Conservation (phyloP, 2,797 vertebrate genomes). For the Limnodromus scolopaceus region DNA sequence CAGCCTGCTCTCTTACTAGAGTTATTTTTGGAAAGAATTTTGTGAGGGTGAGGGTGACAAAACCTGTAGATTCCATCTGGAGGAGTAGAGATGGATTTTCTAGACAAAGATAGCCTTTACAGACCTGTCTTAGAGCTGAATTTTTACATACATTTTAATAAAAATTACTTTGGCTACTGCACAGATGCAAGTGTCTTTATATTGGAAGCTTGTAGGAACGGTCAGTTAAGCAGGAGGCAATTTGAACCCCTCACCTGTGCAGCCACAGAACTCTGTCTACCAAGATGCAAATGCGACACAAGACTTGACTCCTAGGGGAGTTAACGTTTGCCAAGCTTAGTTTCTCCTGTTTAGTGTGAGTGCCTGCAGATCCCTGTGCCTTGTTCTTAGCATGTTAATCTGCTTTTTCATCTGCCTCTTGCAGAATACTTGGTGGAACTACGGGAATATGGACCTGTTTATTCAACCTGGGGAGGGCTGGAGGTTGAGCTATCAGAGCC, state of each 20-base stretch:
- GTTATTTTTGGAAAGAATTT: neutral
- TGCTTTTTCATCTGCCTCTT: neutral
- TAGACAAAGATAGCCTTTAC: neutral
- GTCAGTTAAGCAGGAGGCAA: neutral
- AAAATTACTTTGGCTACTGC: neutral
- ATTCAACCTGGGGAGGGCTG: conserved; percentile 89
- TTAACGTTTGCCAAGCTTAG: neutral
- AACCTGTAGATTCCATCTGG: neutral
- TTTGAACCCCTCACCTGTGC: neutral
- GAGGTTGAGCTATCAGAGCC: conserved; percentile 89
- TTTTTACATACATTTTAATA: neutral
- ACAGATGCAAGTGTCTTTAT: neutral
- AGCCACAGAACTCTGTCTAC: neutral
- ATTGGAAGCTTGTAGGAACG: neutral
- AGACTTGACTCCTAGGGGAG: neutral
- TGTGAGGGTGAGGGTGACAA: neutral
- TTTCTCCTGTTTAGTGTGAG: neutral
- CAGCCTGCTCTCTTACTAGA: neutral
- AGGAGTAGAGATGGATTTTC: neutral
- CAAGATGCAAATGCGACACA: neutral
- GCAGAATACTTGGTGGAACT: conserved; percentile 94
- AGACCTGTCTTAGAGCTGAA: neutral
- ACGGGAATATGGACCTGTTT: conserved; percentile 91
- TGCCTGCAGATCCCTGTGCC: neutral
- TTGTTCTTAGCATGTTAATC: neutral